Evolutionary conservation across 2,113 vertebrate species (phyloP), one percentile per base, ranked within the genome.

Genomic region (Myotis davidii): DNA sequence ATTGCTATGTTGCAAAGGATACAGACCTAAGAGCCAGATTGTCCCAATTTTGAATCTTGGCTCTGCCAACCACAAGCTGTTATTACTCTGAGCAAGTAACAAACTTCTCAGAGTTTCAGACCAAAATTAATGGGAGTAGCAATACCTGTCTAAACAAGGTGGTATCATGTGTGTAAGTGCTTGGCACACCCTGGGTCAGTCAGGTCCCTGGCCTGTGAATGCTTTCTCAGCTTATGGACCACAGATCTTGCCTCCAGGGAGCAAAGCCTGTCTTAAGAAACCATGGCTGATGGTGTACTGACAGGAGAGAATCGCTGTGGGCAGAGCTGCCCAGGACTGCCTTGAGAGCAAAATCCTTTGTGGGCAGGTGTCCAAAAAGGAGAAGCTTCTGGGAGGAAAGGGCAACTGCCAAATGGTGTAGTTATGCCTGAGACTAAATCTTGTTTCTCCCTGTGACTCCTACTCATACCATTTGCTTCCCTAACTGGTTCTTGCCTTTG

Each of bases 321-420:
- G 17, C n/a, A 4, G 12, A 50, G 54, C 12, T 69, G 32, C 21
- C 27, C 18, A 37, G 54, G 21, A 39, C 18, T 10, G 3, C 52
- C 32, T 39, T 2, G 11, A 84, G 32, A 2, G 42, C 16, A 82
- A 37, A 25, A 52, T 56, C 14, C 18, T 8, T 27, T 4, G 0
- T 8, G 10, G 74, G 37, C 16, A 76, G 3, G 3, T 52, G 11
- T 65, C 59, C 7, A 50, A 39, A 56, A 74, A 64, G 5, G 23
- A 39, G 29, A 48, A 90, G 25, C 42, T 87, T 84, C 48, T 50
- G 10, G 17, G 93, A 70, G 85, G 72, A 85, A 69, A 91, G 12
- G 50, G 8, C 2, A 69, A 83, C 5, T 9, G 37, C 6, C 29
- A 70, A 52, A 7, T 18, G 10, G 59, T 2, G n/a, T 59, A 29